Base-by-base conservation (phyloP, 2,888 invertebrate species). In the Galerucella pusilla region DNA sequence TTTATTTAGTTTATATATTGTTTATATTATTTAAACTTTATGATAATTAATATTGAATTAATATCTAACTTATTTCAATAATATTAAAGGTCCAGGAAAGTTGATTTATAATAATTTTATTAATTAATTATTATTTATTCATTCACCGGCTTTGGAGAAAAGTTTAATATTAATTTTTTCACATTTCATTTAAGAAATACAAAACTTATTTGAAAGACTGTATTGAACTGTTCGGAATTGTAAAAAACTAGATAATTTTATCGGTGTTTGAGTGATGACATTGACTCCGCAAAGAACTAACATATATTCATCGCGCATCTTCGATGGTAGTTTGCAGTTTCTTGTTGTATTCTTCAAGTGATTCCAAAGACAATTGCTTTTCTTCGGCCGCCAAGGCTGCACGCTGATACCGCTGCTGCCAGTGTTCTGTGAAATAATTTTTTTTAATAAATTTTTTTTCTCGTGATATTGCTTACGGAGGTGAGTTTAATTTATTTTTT, bases 211-310 rank as follows among this genome's bases (percentile, higher is more conserved):
- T 65, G 64, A 46, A 46, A 42, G 20, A 65, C 74, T 77, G 65
- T 63, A 71, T 71, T 68, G 73, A 73, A 73, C 74, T 72, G 73
- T 73, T 74, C 59, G 20, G 45, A 12, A 65, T 52, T 35, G 65
- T 69, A 57, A 69, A 69, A 69, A 71, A 71, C 61, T 69, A 69
- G 60, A 68, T 28, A 49, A 64, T 71, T 75, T 75, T 76, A 73
- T 76, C 78, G 84, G 85, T 64, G 45, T 45, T 57, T 46, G 46
- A 46, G 64, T 65, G 64, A 45, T 86, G 86, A 86, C 86, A 86
- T 85, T 86, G 86, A 86, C 86, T 85, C 82, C 84, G 83, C 81
- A 81, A 81, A 81, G 75, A 75, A 60, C 72, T 67, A 54, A 60
- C 66, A 72, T 66, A 77, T 73, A 75, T 75, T 75, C 76, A 73